These are phyloP conservation scores for Hiodon alosoides DNA, from an alignment of 2,113 vertebrate genomes.

Conservation along the genomic window DNA sequence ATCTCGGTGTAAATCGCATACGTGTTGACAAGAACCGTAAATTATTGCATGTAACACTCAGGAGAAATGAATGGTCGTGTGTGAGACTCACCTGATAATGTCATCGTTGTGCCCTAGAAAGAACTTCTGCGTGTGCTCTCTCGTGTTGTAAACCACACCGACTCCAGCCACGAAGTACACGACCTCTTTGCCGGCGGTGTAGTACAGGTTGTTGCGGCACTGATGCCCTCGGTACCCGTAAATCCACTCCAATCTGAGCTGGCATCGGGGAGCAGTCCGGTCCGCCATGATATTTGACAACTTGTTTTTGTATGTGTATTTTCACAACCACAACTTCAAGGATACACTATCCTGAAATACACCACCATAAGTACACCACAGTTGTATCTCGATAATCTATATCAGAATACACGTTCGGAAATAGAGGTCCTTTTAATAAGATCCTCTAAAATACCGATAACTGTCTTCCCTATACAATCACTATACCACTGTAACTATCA, in stretches of 20 bases:
- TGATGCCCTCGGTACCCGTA: constrained; percentile 96
- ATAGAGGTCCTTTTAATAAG: constrained; percentile 2
- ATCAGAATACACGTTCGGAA: neutral
- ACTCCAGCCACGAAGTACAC: constrained; percentile 97
- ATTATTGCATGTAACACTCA: no score
- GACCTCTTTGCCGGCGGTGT: constrained; percentile 90
- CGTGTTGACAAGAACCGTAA: no score
- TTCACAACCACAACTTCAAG: constrained; percentile 10
- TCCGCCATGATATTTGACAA: constrained; percentile 68
- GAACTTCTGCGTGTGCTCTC: constrained; percentile 96
- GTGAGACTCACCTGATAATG: constrained; percentile 86
- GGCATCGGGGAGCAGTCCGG: constrained; percentile 88
- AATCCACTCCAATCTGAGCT: constrained; percentile 93
- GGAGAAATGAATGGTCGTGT: neutral
- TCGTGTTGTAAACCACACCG: constrained; percentile 93
- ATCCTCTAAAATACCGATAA: neutral
- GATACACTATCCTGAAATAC: neutral
- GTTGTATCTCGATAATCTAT: neutral
- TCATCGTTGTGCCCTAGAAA: constrained; percentile 97
- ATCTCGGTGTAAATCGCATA: no score
- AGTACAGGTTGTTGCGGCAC: constrained; percentile 98
- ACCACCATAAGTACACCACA: constrained; percentile 3
- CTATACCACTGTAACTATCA: neutral
- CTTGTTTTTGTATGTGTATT: neutral
- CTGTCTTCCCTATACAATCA: neutral